Conservation (phyloP, 2,888 invertebrate genomes). For the Harmothoe impar region DNA sequence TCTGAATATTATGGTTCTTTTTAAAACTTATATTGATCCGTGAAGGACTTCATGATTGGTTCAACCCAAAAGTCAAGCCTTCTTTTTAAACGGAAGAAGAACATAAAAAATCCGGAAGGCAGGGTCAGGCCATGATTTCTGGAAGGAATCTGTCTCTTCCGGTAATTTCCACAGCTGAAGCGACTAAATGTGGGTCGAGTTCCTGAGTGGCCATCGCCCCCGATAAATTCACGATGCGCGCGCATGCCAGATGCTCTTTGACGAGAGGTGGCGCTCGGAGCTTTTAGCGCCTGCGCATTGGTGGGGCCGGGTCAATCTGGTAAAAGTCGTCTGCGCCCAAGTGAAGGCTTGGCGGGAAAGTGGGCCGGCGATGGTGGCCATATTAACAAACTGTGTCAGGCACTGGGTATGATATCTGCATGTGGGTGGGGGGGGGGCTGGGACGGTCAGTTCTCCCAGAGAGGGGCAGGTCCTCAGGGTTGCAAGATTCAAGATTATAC, state of each 20-base stretch:
- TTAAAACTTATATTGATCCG: no score
- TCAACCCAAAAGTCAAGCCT: not conserved
- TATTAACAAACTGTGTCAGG: not conserved
- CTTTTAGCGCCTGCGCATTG: slow-evolving; percentile 3
- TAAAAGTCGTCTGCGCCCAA: not conserved
- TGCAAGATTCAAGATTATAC: no score
- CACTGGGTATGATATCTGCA: not conserved
- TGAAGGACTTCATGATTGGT: no score
- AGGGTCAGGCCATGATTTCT: not conserved
- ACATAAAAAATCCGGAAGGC: not conserved
- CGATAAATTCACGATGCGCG: slow-evolving; percentile 1
- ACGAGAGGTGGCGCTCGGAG: slow-evolving; percentile 31
- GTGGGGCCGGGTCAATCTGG: not conserved
- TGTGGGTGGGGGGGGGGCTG: not conserved
- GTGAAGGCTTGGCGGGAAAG: not conserved
- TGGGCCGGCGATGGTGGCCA: not conserved
- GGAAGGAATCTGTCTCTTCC: not conserved
- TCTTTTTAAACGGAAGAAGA: not conserved
- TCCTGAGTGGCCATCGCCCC: slow-evolving; percentile 29
- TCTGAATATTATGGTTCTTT: no score
- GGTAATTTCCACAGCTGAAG: not conserved
- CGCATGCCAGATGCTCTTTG: slow-evolving; percentile 12
- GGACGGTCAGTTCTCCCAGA: no score
- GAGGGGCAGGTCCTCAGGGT: no score
- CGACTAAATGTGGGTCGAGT: not conserved